A percentile compares a stretch with the other conserved stretches of the same genome.
Evolutionary conservation across 2,888 invertebrate genomes (phyloP).

Genomic region (Aporophyla nigra): DNA sequence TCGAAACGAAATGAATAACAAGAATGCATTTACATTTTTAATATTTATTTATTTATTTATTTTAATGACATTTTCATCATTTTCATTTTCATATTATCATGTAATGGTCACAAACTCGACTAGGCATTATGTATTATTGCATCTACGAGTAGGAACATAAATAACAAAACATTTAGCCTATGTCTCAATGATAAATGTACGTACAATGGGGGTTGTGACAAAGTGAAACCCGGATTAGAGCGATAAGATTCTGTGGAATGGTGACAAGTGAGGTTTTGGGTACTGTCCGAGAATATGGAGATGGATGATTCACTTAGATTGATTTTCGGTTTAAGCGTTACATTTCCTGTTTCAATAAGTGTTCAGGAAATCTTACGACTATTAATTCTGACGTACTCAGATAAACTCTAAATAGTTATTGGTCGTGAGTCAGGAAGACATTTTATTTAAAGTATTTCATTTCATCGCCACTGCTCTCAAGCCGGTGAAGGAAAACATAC

Average conservation of each 20-base stretch:
- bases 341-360: neutral
- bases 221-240: conserved; percentile 10
- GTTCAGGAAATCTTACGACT: neutral
- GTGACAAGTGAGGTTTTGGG: conserved; percentile 5
- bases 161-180: conserved; percentile 11
- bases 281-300: neutral
- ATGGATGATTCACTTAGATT: conserved; percentile 28
- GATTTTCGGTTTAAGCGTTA: conserved; percentile 7
- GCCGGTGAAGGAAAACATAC: no score
- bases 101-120: neutral
- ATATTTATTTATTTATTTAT: no score
- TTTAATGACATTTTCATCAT: no score
- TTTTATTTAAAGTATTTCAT: no score
- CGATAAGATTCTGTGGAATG: conserved; percentile 23
- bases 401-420: neutral
- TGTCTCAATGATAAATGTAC: conserved; percentile 20
- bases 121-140: neutral
- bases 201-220: conserved; percentile 20
- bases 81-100: neutral
- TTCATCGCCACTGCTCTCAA: no score
- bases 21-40: no score
- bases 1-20: neutral
- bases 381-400: neutral
- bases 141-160: neutral
- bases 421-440: no score